These are phyloP conservation scores for Pygocentrus nattereri DNA, from an alignment of 2,797 vertebrate species.

Conservation along the genomic window DNA sequence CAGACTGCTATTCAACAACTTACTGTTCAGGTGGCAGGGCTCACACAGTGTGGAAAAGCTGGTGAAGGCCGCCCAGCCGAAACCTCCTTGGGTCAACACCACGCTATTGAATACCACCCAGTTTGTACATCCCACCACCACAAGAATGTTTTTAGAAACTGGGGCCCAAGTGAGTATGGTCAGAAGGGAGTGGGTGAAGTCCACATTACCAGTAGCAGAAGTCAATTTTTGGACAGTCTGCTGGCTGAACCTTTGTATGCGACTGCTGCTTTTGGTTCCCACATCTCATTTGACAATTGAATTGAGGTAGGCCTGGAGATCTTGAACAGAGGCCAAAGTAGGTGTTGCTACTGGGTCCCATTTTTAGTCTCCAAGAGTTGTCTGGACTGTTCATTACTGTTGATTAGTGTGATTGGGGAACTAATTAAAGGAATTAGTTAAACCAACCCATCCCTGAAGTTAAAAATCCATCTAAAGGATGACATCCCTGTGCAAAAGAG, in stretches of 20 bases:
- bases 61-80: not conserved
- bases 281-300: slow-evolving; percentile 8
- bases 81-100: not conserved
- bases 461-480: too few species aligned
- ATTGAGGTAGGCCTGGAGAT: not conserved
- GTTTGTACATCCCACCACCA: slow-evolving; percentile 26
- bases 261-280: slow-evolving; percentile 12
- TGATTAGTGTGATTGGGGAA: slow-evolving; percentile 12
- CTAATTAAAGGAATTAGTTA: slow-evolving; percentile 1
- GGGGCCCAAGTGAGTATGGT: slow-evolving; percentile 8
- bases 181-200: not conserved
- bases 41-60: not conserved
- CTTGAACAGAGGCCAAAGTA: too few species aligned
- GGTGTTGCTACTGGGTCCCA: not conserved
- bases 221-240: not conserved
- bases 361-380: slow-evolving; percentile 4
- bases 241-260: not conserved
- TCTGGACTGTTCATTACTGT: not conserved
- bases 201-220: not conserved
- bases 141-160: slow-evolving; percentile 21
- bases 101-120: slow-evolving; percentile 13
- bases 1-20: too few species aligned
- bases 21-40: not conserved
- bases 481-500: too few species aligned
- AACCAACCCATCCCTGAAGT: too few species aligned